These are phyloP conservation scores for Himalopsyche anomala DNA, from an alignment of 2,888 invertebrate species.

Conservation along the genomic window DNA sequence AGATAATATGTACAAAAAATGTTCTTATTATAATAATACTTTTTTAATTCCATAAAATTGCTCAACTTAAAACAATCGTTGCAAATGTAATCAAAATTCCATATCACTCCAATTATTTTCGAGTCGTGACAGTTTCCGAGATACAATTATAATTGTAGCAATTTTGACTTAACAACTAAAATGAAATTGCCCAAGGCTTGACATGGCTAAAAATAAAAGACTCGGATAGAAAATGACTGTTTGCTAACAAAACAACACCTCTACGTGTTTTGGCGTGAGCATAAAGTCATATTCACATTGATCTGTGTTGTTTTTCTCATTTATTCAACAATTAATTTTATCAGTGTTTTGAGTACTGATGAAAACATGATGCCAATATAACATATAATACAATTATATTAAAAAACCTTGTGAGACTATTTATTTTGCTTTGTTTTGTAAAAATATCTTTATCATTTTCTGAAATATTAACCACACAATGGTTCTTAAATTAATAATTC, in stretches of 20 bases:
- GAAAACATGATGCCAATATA: no score
- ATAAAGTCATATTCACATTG: neutral
- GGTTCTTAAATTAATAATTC: no score
- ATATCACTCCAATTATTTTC: conserved; percentile 42
- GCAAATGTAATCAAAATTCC: conserved; percentile 43
- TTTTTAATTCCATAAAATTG: neutral
- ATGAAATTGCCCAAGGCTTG: conserved; percentile 36
- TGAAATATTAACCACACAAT: no score
- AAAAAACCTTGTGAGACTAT: no score
- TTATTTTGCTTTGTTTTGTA: no score
- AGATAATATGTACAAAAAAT: neutral
- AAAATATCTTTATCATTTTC: no score
- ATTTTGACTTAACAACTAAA: conserved; percentile 36
- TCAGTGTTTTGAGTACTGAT: no score
- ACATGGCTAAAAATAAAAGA: neutral
- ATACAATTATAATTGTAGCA: conserved; percentile 37
- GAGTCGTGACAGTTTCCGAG: conserved; percentile 19
- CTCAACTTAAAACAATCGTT: conserved; percentile 14
- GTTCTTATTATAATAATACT: conserved; percentile 27
- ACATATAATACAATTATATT: no score
- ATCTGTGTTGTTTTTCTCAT: neutral
- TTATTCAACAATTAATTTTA: no score
- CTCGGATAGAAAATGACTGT: conserved; percentile 12
- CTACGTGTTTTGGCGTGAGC: neutral
- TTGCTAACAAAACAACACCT: conserved; percentile 33